A percentile compares a stretch with the other conserved stretches of the same genome.
These are phyloP conservation scores for Osmerus eperlanus DNA, from an alignment of 2,113 vertebrate species.

Conservation along the genomic window DNA sequence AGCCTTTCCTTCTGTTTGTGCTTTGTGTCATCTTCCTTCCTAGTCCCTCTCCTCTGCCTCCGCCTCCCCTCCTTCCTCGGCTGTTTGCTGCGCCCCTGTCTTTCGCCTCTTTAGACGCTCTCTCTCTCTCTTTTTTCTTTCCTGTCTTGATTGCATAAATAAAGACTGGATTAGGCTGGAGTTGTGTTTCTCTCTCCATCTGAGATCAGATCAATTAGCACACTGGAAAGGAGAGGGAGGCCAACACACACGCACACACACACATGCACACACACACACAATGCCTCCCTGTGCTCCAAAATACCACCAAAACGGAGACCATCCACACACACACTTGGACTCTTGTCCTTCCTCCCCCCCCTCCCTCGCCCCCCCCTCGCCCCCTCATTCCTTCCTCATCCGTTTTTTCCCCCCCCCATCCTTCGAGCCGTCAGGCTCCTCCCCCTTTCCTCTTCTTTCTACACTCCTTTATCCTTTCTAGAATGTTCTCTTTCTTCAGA, in stretches of 20 bases:
- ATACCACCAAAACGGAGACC: constrained; percentile 52
- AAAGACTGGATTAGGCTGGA: constrained; percentile 45
- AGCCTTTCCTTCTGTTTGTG: neutral
- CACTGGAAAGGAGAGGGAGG: constrained; percentile 35
- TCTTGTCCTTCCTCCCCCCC: neutral
- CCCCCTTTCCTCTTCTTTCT: no score
- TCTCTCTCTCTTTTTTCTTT: constrained; percentile 28
- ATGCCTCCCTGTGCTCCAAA: constrained; percentile 43
- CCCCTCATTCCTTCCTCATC: neutral
- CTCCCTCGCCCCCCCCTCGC: neutral
- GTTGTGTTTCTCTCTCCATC: constrained; percentile 59
- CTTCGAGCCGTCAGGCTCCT: no score
- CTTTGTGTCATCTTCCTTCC: constrained; percentile 15
- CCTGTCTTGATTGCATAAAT: constrained; percentile 38
- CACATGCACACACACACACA: constrained; percentile 27
- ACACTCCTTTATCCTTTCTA: no score
- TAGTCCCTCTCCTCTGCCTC: neutral
- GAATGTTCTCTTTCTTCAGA: no score
- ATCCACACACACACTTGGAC: constrained; percentile 36
- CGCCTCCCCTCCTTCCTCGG: neutral
- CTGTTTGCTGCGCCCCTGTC: neutral
- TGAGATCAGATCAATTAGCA: constrained; percentile 59
- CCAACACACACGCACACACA: constrained; percentile 29
- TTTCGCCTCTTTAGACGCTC: neutral
- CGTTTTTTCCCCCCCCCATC: no score